phyloP scores from a whole-genome alignment of 2,888 invertebrate species.

The Tenthredo amoena region DNA sequence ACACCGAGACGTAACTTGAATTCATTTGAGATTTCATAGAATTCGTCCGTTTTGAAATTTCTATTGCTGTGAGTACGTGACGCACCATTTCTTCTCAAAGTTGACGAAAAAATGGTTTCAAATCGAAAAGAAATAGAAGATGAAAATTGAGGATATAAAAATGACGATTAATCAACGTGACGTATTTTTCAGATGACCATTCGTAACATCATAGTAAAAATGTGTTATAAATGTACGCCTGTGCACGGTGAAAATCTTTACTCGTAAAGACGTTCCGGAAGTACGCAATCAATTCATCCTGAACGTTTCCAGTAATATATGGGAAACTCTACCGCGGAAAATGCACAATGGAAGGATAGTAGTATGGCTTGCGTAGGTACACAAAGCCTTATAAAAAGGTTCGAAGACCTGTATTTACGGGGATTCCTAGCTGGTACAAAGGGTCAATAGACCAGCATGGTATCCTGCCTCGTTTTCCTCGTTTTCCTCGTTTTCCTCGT shows the following conservation, averaged over 20 bases:
- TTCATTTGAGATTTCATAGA: background rate
- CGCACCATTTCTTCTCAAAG: no score
- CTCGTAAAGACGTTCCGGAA: constrained; percentile 29
- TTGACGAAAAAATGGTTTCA: no score
- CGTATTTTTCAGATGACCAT: background rate
- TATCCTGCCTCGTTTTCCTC: constrained; percentile 23
- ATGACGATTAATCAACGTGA: background rate
- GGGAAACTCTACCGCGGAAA: constrained; percentile 8
- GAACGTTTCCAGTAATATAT: constrained; percentile 32
- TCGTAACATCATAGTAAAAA: background rate
- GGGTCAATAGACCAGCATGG: constrained; percentile 49
- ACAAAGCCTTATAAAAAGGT: constrained; percentile 2
- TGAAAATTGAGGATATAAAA: background rate
- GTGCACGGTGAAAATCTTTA: background rate
- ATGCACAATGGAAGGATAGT: constrained; percentile 22
- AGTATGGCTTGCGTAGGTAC: background rate
- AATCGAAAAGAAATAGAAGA: no score
- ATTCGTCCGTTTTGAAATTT: no score
- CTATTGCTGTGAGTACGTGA: no score
- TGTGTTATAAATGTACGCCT: background rate
- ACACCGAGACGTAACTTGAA: background rate
- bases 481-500: constrained; percentile 26
- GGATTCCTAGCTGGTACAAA: constrained; percentile 12
- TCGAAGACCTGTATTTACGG: constrained; percentile 8
- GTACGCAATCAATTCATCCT: constrained; percentile 18